phyloP scores from a whole-genome alignment of 2,888 invertebrate species.

The Bruchidius siliquastri region DNA sequence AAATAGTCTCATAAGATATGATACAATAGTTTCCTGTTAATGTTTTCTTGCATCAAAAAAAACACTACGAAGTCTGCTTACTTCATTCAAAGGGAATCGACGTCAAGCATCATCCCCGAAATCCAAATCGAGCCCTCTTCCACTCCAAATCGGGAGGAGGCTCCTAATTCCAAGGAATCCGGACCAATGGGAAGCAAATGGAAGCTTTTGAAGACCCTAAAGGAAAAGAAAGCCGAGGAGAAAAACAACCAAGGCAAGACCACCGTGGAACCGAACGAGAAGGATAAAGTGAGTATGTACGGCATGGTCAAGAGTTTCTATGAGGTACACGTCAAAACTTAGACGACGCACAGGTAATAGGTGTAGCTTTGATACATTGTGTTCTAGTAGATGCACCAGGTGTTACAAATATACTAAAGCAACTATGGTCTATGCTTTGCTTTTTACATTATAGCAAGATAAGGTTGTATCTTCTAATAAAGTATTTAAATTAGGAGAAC shows the following conservation, averaged over 20 bases:
- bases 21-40: too few species aligned
- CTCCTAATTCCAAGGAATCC: constrained; percentile 39
- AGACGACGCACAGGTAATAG: constrained; percentile 25
- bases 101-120: constrained; percentile 41
- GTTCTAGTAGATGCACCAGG: constrained; percentile 13
- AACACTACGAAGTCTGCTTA: neutral
- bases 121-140: constrained; percentile 49
- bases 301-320: constrained; percentile 66
- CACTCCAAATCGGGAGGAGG: constrained; percentile 36
- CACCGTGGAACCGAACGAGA: constrained; percentile 54
- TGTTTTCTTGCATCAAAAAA: too few species aligned
- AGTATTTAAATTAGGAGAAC: neutral
- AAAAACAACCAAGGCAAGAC: constrained; percentile 68
- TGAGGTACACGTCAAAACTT: constrained; percentile 62
- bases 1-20: too few species aligned
- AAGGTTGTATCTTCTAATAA: neutral
- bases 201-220: constrained; percentile 84
- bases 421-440: constrained; percentile 20
- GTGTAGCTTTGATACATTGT: constrained; percentile 7
- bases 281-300: constrained; percentile 68
- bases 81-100: neutral
- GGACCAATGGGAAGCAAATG: constrained; percentile 76
- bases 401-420: constrained; percentile 19
- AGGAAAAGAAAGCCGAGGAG: constrained; percentile 86
- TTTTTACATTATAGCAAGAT: constrained; percentile 7